Base-by-base conservation (phyloP, 30 jellyfish, hydroid and myxozoan genomes). In the Hydractinia echinata region DNA sequence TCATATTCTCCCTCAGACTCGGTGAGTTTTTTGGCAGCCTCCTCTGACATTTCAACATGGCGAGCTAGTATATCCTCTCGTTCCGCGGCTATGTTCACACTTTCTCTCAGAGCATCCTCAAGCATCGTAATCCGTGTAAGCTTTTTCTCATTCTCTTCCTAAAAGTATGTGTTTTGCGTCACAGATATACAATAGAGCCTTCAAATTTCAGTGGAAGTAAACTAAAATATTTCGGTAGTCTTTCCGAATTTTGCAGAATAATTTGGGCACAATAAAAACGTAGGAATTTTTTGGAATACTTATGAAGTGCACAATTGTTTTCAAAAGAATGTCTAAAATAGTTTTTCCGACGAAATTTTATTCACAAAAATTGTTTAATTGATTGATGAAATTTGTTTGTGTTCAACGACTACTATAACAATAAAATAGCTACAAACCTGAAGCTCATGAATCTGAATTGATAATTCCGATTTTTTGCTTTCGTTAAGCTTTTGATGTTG, bases 51-150 rank as follows among this genome's bases (percentile, higher is more conserved):
- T 61, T 91, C 96, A 20, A 79, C 87, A 53, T 91, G 90, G 54
- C 86, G 94, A 8, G 96, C 96, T 52, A 86, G 79, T 8, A 91
- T 55, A 67, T 91, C 96, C 61, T 91, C 97, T 30, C 97, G 79
- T 21, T 91, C 97, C 5, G 95, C 96, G 21, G 96, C 97, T 20
- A 91, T 86, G 84, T 89, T 82, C 14, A 91, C 97, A 60, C 97
- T 91, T 62, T 91, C 97, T 4, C 97, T 90, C 4, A 91, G 81
- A 4, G 97, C 97, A 86, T 91, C 97, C 79, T 91, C 97, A 4
- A 91, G 87, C 92, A 91, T 82, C 8, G 95, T 68, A n/a, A 91
- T 91, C 44, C 97, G 76, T 67, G 86, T 88, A 15, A 86, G 92
- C 39, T 77, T 81, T 72, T 89, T 86, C 39, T 69, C 89, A 6